Evolutionary conservation across 1,140 invertebrate genomes (phyloP).

Genomic region (Mya arenaria): DNA sequence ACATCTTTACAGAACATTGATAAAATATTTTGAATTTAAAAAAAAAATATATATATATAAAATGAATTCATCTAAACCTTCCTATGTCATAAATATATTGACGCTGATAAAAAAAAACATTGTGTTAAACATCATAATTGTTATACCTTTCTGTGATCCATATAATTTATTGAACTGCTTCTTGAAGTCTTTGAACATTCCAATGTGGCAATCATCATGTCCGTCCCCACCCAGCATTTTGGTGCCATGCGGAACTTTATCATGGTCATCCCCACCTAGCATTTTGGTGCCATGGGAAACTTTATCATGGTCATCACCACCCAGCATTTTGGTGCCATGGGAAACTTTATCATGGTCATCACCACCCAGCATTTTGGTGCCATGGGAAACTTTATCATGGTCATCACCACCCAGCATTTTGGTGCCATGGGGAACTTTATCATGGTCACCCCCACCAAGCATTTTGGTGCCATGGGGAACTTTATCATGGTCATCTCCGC

Average conservation of each 20-base stretch:
- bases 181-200: slow-evolving; percentile 82
- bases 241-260: slow-evolving; percentile 25
- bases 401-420: slow-evolving; percentile 25
- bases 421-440: slow-evolving; percentile 20
- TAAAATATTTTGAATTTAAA: too few relatives aligned
- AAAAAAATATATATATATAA: too few relatives aligned
- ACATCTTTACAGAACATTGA: too few relatives aligned
- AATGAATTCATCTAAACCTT: too few relatives aligned
- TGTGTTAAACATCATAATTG: too few relatives aligned
- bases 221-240: slow-evolving; percentile 49
- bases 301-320: slow-evolving; percentile 55
- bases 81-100: too few relatives aligned
- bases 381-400: slow-evolving; percentile 37
- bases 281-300: slow-evolving; percentile 27
- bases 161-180: slow-evolving; percentile 87
- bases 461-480: background rate
- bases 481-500: slow-evolving; percentile 56
- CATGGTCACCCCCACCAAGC: slow-evolving; percentile 10
- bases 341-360: slow-evolving; percentile 53
- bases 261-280: slow-evolving; percentile 57
- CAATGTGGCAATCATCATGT: slow-evolving; percentile 62
- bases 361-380: slow-evolving; percentile 36
- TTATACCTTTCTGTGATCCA: slow-evolving; percentile 82
- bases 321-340: slow-evolving; percentile 49
- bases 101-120: too few relatives aligned